phyloP scores from a whole-genome alignment of 2,888 invertebrate species.

The Antheraea assamensis region DNA sequence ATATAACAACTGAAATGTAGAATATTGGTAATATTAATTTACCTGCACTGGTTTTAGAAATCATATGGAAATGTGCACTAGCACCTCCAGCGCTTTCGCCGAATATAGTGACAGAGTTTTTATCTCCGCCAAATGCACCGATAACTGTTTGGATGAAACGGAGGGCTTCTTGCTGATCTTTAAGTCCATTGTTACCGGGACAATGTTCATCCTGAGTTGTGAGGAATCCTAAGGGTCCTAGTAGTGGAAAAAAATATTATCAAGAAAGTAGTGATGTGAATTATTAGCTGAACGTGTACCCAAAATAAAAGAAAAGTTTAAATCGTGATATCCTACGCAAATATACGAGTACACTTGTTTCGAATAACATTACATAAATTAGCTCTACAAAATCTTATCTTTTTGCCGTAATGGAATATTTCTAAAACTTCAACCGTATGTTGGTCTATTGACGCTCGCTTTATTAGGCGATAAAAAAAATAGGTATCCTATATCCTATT shows the following conservation, averaged over 20 bases:
- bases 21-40: conserved; percentile 22
- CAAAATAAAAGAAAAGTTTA: too few relatives aligned
- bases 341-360: too few relatives aligned
- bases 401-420: too few relatives aligned
- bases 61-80: conserved; percentile 86
- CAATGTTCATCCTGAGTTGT: conserved; percentile 84
- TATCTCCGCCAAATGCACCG: conserved; percentile 84
- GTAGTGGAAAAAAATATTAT: conserved; percentile 16
- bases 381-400: too few relatives aligned
- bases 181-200: conserved; percentile 86
- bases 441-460: too few relatives aligned
- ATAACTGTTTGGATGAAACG: conserved; percentile 85
- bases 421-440: too few relatives aligned
- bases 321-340: too few relatives aligned
- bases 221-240: conserved; percentile 85
- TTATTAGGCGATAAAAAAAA: too few relatives aligned
- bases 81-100: conserved; percentile 88
- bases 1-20: neutral
- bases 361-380: too few relatives aligned
- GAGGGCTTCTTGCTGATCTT: conserved; percentile 84
- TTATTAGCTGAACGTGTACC: neutral
- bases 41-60: conserved; percentile 83
- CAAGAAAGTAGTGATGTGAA: neutral
- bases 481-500: too few relatives aligned
- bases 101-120: conserved; percentile 84